Evolutionary conservation across 2,113 vertebrate genomes (phyloP).

Genomic region (Hyla sarda): DNA sequence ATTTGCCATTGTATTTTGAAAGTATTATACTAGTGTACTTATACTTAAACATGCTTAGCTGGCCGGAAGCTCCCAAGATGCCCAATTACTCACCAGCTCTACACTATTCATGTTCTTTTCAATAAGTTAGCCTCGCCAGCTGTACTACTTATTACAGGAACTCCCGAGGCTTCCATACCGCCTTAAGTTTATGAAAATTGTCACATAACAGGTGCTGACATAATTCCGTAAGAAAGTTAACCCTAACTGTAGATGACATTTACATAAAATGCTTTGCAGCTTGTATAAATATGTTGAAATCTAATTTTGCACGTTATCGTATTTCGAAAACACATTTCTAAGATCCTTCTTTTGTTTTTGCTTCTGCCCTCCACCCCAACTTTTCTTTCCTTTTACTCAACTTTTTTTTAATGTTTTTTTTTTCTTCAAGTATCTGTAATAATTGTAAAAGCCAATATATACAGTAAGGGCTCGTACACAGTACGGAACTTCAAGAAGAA

Average conservation of each 20-base stretch:
- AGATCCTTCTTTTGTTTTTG: neutral
- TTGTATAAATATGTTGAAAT: neutral
- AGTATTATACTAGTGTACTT: neutral
- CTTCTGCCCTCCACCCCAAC: neutral
- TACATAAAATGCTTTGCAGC: neutral
- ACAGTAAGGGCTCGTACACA: too few relatives aligned
- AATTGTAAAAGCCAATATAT: neutral
- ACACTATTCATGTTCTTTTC: slow-evolving; percentile 19
- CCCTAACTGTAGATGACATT: neutral
- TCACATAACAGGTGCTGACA: neutral
- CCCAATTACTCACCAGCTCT: slow-evolving; percentile 28
- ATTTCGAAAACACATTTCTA: neutral
- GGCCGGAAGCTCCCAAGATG: slow-evolving; percentile 8
- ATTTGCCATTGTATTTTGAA: neutral
- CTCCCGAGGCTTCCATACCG: neutral
- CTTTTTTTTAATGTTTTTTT: neutral
- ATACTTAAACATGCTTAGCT: slow-evolving; percentile 17
- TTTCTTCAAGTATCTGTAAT: neutral
- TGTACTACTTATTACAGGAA: slow-evolving; percentile 15
- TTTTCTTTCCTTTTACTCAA: neutral
- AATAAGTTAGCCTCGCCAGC: neutral
- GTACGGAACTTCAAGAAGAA: too few relatives aligned
- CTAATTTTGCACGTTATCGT: neutral
- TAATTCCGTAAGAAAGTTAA: neutral
- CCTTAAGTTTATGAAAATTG: slow-evolving; percentile 17